Base-by-base conservation (phyloP, 2,113 vertebrate genomes). In the Ceyx melanurus region DNA sequence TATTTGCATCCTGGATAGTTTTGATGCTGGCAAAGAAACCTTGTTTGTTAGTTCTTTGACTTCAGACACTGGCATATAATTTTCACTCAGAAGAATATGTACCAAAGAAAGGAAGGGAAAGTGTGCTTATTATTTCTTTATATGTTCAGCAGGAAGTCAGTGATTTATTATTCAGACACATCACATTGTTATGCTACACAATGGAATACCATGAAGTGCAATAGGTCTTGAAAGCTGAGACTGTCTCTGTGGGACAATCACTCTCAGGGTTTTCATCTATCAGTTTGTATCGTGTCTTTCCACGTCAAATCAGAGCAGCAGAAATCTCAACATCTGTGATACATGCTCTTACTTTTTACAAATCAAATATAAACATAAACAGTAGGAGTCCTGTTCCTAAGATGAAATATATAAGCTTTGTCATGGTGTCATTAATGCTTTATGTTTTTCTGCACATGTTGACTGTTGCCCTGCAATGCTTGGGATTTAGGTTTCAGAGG, bases 141-240 rank as follows among this genome's bases (percentile, higher is more conserved):
- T 11, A 2, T 28, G 51, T 93, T 94, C 60, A 74, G 61, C 54
- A 61, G 91, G 88, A 93, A 94, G 72, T 45, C 64, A 37, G 78
- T 42, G 58, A 90, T 94, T 94, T 96, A 88, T 89, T 95, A 86
- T 93, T 94, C 92, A 94, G 89, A 66, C 58, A 75, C 72, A 74
- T 57, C 53, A 8, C 7, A 3, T 72, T 96, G 86, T 91, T 95
- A 50, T 81, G 75, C 79, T 88, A 46, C 81, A 91, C 61, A 43
- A 62, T 87, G 77, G 37, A 73, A 77, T 82, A 17, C 48, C 60
- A 45, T 67, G 74, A 86, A 89, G 72, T 73, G 75, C 82, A 78
- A 88, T 81, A 74, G 72, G 86, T 93, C 92, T 91, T 94, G 91
- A 94, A 89, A 94, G 88, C 92, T 86, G 62, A 60, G 93, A 70